Evolutionary conservation across 2,113 vertebrate genomes (phyloP).

Genomic region (Octodon degus): DNA sequence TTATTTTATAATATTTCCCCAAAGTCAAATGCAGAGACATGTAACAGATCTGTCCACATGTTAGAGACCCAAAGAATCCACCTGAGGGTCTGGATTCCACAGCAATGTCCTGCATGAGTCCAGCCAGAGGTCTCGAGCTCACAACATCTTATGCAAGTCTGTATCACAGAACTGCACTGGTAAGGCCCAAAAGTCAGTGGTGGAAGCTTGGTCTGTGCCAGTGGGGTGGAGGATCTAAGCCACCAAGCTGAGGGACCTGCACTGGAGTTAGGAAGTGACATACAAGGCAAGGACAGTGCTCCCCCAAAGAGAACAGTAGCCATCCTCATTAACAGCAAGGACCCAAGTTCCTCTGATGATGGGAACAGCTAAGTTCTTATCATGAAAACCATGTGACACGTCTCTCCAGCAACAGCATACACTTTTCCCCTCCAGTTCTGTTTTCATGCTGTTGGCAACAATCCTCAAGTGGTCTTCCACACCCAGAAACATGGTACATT

Average conservation of each 20-base stretch:
- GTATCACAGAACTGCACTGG: background rate
- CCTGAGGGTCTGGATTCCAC: background rate
- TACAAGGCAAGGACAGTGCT: background rate
- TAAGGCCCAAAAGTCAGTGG: background rate
- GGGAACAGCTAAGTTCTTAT: background rate
- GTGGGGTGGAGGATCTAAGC: background rate
- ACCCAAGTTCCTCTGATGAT: background rate
- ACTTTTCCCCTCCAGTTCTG: background rate
- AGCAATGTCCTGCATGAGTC: background rate
- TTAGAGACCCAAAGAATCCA: background rate
- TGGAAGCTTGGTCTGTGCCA: background rate
- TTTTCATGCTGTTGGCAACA: background rate
- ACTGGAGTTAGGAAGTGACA: background rate
- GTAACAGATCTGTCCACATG: background rate
- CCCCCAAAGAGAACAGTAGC: background rate
- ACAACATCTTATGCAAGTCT: background rate
- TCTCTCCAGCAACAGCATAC: background rate
- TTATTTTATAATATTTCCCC: background rate
- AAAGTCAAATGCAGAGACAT: background rate
- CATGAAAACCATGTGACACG: background rate
- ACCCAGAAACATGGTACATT: background rate
- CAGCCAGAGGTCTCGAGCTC: background rate
- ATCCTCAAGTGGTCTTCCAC: background rate
- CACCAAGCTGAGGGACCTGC: background rate
- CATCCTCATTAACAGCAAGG: background rate